Conservation (phyloP, 2,113 vertebrate species). For the Gymnorhina tibicen region DNA sequence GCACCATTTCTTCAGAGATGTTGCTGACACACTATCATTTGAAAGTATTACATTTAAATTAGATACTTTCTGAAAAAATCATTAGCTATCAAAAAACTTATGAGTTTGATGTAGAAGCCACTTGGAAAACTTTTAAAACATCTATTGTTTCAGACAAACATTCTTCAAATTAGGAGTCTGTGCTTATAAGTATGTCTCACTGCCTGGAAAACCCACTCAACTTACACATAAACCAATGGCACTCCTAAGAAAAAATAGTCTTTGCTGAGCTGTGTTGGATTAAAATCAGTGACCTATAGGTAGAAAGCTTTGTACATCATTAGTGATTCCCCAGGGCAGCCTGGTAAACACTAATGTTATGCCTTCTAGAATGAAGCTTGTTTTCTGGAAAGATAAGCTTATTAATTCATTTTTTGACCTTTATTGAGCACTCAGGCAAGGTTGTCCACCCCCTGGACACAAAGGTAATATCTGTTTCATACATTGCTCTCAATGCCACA, state of each 20-base stretch:
- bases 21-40: background rate
- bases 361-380: conserved; percentile 41
- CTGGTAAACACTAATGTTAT: conserved; percentile 6
- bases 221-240: background rate
- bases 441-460: background rate
- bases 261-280: background rate
- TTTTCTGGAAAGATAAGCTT: conserved; percentile 60
- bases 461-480: background rate
- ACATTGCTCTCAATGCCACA: background rate
- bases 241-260: background rate
- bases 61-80: background rate
- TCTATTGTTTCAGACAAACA: background rate
- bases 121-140: background rate
- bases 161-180: background rate
- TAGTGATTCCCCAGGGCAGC: conserved; percentile 29
- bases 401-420: conserved; percentile 56
- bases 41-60: background rate
- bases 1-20: background rate
- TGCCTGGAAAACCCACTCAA: background rate
- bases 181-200: background rate
- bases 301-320: conserved; percentile 41
- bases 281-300: conserved; percentile 55
- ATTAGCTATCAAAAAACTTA: background rate
- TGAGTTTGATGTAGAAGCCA: background rate
- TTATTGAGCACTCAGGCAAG: conserved; percentile 26